Evolutionary conservation across 2,888 invertebrate genomes (phyloP).

Genomic region (Cephus nigrinus): DNA sequence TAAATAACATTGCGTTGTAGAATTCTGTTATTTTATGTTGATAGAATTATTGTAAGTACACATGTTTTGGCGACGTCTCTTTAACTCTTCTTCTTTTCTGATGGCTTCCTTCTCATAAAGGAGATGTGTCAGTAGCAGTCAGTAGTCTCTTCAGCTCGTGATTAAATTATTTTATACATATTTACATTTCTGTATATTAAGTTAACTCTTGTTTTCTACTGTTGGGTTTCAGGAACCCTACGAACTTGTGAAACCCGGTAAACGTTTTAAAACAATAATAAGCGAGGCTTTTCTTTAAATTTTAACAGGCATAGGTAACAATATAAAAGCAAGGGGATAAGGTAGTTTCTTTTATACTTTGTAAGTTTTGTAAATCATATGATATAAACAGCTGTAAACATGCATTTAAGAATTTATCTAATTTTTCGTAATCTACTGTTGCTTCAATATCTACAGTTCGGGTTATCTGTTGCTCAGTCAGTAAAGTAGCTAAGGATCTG

Average conservation of each 20-base stretch:
- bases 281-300: background rate
- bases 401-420: background rate
- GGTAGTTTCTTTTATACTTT: background rate
- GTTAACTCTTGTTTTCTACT: background rate
- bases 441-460: background rate
- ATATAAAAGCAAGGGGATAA: background rate
- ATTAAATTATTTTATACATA: too few species aligned
- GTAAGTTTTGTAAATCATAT: background rate
- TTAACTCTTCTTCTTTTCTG: too few species aligned
- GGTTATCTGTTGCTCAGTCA: background rate
- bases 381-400: background rate
- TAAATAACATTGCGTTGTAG: too few species aligned
- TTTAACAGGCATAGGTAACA: background rate
- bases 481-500: background rate
- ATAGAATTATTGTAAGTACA: too few species aligned
- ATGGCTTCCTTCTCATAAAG: background rate
- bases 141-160: too few species aligned
- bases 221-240: background rate
- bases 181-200: too few species aligned
- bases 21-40: too few species aligned
- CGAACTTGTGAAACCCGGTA: background rate
- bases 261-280: background rate
- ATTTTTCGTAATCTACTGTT: background rate
- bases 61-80: too few species aligned
- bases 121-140: too few species aligned